Percentiles rank a stretch among this genome's conserved stretches.
These are phyloP conservation scores for Arenicola marina DNA, from an alignment of 2,888 invertebrate genomes.

Conservation along the genomic window DNA sequence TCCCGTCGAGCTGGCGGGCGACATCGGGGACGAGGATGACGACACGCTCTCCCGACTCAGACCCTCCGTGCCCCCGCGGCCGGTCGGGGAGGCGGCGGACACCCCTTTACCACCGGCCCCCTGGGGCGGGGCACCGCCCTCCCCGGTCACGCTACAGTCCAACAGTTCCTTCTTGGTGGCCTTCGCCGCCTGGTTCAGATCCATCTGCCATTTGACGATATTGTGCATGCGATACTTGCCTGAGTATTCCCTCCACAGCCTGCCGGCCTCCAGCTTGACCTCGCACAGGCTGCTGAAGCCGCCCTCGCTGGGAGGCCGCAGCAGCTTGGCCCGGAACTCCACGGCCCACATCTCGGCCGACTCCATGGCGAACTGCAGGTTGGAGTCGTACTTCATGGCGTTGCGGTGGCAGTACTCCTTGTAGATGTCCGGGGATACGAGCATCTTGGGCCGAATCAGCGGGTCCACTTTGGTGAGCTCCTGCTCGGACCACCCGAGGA, in stretches of 20 bases:
- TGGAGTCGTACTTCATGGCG: constrained; percentile 36
- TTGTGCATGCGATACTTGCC: constrained; percentile 36
- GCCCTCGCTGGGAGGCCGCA: constrained; percentile 27
- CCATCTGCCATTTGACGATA: constrained; percentile 35
- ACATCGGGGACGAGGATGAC: too few species aligned
- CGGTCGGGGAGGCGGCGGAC: too few species aligned
- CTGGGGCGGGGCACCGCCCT: too few species aligned
- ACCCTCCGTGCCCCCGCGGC: too few species aligned
- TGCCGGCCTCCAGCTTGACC: constrained; percentile 32
- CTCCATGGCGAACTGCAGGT: constrained; percentile 34
- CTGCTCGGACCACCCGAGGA: constrained; percentile 34
- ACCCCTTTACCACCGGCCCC: too few species aligned
- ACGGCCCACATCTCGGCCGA: constrained; percentile 30
- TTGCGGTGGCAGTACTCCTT: constrained; percentile 36
- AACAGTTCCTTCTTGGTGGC: neutral
- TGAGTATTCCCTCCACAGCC: constrained; percentile 33
- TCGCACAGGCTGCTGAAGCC: constrained; percentile 33
- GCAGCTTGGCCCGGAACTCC: constrained; percentile 28
- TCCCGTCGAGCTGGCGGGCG: too few species aligned
- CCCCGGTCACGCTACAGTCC: too few species aligned
- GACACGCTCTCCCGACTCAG: too few species aligned
- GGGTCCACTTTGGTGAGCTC: constrained; percentile 28
- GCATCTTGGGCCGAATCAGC: constrained; percentile 32
- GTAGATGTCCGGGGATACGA: constrained; percentile 31
- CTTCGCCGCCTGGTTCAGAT: constrained; percentile 21